Conservation (phyloP, 2,797 vertebrate genomes). For the Poliocrania exsul region DNA sequence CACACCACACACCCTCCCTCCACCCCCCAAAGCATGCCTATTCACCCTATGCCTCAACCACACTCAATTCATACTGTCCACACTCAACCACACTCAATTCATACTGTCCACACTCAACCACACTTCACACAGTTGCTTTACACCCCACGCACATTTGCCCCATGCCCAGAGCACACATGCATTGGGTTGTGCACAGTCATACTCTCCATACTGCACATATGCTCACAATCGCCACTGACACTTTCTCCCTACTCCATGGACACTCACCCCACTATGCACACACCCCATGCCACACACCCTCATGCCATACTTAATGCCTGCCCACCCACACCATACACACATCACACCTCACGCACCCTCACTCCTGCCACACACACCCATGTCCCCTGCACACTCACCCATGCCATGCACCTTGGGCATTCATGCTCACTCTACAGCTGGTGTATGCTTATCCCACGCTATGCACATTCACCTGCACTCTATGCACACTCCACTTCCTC, state of each 20-base stretch:
- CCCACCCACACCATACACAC: too few species aligned
- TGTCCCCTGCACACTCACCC: background rate
- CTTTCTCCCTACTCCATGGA: background rate
- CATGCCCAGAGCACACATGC: background rate
- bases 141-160: fast-evolving
- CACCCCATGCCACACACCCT: too few species aligned
- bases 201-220: too few species aligned
- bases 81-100: too few species aligned
- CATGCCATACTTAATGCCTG: fast-evolving
- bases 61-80: background rate
- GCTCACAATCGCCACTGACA: background rate
- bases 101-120: background rate
- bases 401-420: fast-evolving
- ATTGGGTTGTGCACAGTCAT: background rate
- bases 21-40: background rate
- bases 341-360: background rate
- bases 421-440: background rate
- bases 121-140: fast-evolving
- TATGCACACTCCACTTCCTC: background rate
- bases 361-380: fast-evolving
- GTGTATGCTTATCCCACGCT: background rate
- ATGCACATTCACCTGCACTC: background rate
- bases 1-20: background rate
- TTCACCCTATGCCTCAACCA: background rate
- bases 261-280: background rate